phyloP scores from a whole-genome alignment of 2,113 vertebrate species.

The Gnathonemus echidnorhynchus region DNA sequence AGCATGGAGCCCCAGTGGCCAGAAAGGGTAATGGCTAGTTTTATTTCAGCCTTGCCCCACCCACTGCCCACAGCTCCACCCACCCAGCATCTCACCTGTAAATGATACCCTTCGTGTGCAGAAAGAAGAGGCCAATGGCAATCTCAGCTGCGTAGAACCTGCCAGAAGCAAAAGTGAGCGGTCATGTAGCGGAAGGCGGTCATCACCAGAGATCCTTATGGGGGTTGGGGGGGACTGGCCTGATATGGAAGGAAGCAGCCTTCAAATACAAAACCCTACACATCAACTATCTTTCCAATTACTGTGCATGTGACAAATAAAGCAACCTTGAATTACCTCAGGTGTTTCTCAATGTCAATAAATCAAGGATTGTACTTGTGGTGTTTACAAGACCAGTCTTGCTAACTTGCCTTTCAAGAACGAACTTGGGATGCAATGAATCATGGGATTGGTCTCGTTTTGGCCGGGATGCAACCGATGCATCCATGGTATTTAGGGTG shows the following conservation, averaged over 20 bases:
- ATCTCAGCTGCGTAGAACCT: slow-evolving; percentile 83
- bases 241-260: not conserved
- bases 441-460: not conserved
- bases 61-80: not conserved
- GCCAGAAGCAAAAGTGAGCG: slow-evolving; percentile 20
- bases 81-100: slow-evolving; percentile 62
- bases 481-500: not conserved
- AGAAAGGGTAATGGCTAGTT: not conserved
- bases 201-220: not conserved
- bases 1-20: not conserved
- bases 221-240: not conserved
- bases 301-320: too few relatives aligned
- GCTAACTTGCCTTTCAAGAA: not conserved
- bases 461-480: not conserved
- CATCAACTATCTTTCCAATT: not conserved
- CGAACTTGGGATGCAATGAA: not conserved
- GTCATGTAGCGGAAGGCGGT: not conserved
- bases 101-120: slow-evolving; percentile 76
- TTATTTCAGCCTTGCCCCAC: not conserved
- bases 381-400: not conserved
- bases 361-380: not conserved
- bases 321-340: not conserved
- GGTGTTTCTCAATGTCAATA: not conserved
- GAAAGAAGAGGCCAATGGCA: slow-evolving; percentile 78
- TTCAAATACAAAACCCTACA: not conserved